Evolutionary conservation across 2,797 vertebrate species (phyloP), one percentile per base, ranked within the genome.

Genomic region (Sebastiscus albofasciatus): DNA sequence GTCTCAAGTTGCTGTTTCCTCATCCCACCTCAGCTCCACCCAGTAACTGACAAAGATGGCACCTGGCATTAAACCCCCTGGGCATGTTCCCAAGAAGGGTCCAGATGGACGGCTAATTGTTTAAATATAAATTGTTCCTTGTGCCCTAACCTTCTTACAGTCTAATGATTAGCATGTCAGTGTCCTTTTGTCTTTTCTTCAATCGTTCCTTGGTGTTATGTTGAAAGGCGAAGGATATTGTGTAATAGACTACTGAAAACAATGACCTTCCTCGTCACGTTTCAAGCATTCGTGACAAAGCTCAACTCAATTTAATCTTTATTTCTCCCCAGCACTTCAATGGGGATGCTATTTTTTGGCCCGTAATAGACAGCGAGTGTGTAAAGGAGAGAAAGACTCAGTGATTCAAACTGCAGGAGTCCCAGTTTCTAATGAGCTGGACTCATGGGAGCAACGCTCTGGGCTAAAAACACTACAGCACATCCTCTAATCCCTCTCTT

Each of bases 371-470:
- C 22, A 79, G 36, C 4, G 49, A 76, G 77, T 1, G 2, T 31
- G 31, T 52, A 12, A 46, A 64, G 31, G 16, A 74, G 10, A 14
- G 20, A 64, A 49, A 68, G 33, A 49, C 74, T 60, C 46, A 46
- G 39, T 46, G 42, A 46, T 46, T 67, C 67, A 26, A 29, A 61
- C 33, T 52, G 74, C 73, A 72, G 34, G 3, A 74, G 79, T 29
- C 31, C 72, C 6, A 72, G 18, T 77, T 82, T 71, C 74, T 78
- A 80, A 76, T 27, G 81, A 84, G 77, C 59, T 10, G 79, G 71
- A 80, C 76, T 80, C 49, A 0, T 49, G 70, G 70, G 69, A 81
- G 72, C 66, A 55, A 46, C 18, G 36, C 75, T 85, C 39, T 18
- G 14, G 36, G 71, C 67, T 33, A 54, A 74, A 59, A 49, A 14